Percentiles rank a stretch among this genome's conserved stretches.
Evolutionary conservation across 2,888 invertebrate species (phyloP).

Genomic region (Hirtodrosophila cameraria): DNA sequence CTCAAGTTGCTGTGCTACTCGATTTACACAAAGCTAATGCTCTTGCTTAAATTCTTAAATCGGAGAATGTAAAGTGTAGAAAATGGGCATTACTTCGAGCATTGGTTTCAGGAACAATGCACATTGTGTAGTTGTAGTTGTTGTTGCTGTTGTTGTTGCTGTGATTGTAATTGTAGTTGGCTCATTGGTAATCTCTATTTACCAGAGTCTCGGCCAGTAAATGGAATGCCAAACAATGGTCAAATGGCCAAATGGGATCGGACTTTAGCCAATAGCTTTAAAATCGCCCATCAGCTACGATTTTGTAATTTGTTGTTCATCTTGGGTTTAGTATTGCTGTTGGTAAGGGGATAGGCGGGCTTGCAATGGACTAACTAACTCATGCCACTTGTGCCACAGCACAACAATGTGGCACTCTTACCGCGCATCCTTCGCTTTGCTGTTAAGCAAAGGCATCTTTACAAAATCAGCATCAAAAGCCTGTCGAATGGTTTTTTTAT

Average conservation of each 20-base stretch:
- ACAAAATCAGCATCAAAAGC: conserved; percentile 78
- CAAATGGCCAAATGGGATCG: conserved; percentile 27
- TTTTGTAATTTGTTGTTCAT: conserved; percentile 76
- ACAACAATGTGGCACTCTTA: conserved; percentile 47
- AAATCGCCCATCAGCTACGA: conserved; percentile 72
- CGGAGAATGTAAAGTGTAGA: conserved; percentile 17
- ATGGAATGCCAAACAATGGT: conserved; percentile 51
- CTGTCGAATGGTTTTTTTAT: conserved; percentile 59
- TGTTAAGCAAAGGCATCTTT: conserved; percentile 59
- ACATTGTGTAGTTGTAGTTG: conserved; percentile 46
- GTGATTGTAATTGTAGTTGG: conserved; percentile 63
- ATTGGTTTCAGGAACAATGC: conserved; percentile 55
- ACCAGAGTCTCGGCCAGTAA: conserved; percentile 55
- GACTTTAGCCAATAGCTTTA: conserved; percentile 51
- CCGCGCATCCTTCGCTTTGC: not conserved
- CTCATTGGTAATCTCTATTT: conserved; percentile 77
- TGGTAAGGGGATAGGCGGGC: not conserved
- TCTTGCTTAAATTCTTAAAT: conserved; percentile 50
- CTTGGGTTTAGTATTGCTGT: not conserved
- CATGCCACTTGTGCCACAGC: conserved; percentile 31
- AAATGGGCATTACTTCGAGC: conserved; percentile 29
- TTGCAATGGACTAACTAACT: conserved; percentile 8
- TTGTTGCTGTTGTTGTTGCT: conserved; percentile 21
- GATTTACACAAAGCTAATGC: conserved; percentile 6
- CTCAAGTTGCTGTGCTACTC: conserved; percentile 9